A percentile compares a stretch with the other conserved stretches of the same genome.
phyloP scores from a whole-genome alignment of 2,797 vertebrate species.

The Scomberomorus guttatus region DNA sequence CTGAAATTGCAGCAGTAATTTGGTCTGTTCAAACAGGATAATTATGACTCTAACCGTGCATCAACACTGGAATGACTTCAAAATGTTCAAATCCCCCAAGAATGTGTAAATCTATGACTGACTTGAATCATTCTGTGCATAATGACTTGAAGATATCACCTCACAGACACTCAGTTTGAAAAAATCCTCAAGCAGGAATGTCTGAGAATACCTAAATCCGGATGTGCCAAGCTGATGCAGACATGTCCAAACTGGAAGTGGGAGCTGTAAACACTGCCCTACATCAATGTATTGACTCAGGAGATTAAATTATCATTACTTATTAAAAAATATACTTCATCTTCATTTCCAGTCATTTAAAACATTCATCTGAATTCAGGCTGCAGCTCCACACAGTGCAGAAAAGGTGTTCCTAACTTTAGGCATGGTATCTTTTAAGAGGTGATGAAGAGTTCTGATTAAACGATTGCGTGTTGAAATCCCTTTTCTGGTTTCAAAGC shows the following conservation, averaged over 20 bases:
- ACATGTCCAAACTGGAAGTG: neutral
- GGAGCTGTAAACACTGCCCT: neutral
- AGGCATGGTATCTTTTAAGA: neutral
- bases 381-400: neutral
- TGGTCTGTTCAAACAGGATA: conserved; percentile 5
- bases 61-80: neutral
- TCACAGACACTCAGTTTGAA: conserved; percentile 4
- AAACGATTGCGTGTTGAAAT: conserved; percentile 19
- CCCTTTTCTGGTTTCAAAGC: conserved; percentile 32
- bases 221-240: conserved; percentile 21
- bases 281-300: neutral
- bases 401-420: neutral
- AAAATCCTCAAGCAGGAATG: conserved; percentile 29
- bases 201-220: conserved; percentile 30
- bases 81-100: neutral
- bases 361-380: neutral
- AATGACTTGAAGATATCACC: conserved; percentile 21
- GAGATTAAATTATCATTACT: neutral
- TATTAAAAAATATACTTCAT: neutral
- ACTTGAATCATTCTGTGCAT: conserved; percentile 18
- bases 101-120: neutral
- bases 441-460: neutral
- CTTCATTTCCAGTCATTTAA: neutral
- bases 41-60: neutral
- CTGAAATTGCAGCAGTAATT: conserved; percentile 5